phyloP scores from a whole-genome alignment of 2,797 vertebrate genomes.

The Hypotaenidia philippensis region DNA sequence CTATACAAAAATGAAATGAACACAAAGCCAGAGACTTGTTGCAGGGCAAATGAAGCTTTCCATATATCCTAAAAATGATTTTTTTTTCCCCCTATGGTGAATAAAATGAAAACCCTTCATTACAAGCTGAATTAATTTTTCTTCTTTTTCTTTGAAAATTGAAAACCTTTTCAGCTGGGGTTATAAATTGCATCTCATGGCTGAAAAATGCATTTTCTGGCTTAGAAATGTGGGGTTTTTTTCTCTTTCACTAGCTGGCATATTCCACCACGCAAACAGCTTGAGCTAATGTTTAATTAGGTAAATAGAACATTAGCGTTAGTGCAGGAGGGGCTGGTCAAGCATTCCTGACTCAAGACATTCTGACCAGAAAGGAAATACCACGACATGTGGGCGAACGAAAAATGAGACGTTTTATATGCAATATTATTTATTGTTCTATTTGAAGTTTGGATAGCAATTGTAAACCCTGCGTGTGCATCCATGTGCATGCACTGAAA shows the following conservation, averaged over 20 bases:
- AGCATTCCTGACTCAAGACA: not conserved
- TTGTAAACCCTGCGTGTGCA: rapidly evolving
- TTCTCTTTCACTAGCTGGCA: not conserved
- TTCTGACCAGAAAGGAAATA: constrained; percentile 21
- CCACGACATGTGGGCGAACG: not conserved
- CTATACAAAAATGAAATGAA: not conserved
- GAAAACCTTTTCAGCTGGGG: not conserved
- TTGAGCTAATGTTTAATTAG: constrained; percentile 8
- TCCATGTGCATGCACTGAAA: not conserved
- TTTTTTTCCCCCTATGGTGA: rapidly evolving
- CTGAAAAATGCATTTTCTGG: not conserved
- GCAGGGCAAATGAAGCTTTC: not conserved
- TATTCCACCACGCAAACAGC: not conserved
- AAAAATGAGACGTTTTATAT: not conserved
- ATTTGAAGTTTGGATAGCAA: not conserved
- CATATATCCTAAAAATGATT: not conserved
- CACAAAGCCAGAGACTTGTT: not conserved
- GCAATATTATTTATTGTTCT: not conserved
- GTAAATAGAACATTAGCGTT: not conserved
- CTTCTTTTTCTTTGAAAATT: not conserved
- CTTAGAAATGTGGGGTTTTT: not conserved
- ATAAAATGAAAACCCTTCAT: not conserved
- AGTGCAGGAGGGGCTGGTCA: not conserved
- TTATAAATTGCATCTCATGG: not conserved
- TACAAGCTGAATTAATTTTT: not conserved